These are phyloP conservation scores for Himalopsyche anomala DNA, from an alignment of 2,888 invertebrate species.

Conservation along the genomic window DNA sequence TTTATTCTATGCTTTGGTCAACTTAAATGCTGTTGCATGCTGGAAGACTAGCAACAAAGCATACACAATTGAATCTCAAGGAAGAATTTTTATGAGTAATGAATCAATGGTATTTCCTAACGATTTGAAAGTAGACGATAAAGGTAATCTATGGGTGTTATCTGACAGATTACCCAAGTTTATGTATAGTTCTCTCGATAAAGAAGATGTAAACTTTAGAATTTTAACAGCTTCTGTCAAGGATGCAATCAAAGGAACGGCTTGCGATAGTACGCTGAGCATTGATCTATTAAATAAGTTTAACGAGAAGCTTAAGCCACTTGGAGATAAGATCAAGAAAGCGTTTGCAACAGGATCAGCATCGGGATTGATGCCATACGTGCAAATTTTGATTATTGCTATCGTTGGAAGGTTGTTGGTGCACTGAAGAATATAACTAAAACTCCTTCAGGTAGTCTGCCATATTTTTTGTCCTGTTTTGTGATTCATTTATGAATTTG, in stretches of 20 bases:
- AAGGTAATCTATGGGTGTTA: constrained; percentile 84
- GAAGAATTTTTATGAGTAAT: constrained; percentile 83
- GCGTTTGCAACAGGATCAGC: constrained; percentile 32
- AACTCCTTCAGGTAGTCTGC: constrained; percentile 52
- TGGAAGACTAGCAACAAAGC: constrained; percentile 84
- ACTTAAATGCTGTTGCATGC: constrained; percentile 86
- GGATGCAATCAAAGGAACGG: constrained; percentile 84
- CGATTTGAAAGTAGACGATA: constrained; percentile 85
- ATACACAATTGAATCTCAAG: constrained; percentile 83
- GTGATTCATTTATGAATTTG: constrained; percentile 52
- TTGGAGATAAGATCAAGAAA: constrained; percentile 68
- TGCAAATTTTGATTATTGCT: constrained; percentile 43
- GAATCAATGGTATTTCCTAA: constrained; percentile 86
- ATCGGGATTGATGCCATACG: neutral
- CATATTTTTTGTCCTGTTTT: constrained; percentile 55
- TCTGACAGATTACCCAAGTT: constrained; percentile 84
- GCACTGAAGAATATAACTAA: constrained; percentile 35
- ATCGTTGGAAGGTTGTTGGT: constrained; percentile 39
- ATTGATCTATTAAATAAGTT: constrained; percentile 77
- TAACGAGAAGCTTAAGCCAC: constrained; percentile 75
- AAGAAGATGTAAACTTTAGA: constrained; percentile 82
- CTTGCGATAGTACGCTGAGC: constrained; percentile 80
- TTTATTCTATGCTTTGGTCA: constrained; percentile 85
- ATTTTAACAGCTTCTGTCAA: constrained; percentile 82
- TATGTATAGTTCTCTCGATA: constrained; percentile 81